Conservation (phyloP, 2,113 vertebrate genomes). For the Gymnobelideus leadbeateri region DNA sequence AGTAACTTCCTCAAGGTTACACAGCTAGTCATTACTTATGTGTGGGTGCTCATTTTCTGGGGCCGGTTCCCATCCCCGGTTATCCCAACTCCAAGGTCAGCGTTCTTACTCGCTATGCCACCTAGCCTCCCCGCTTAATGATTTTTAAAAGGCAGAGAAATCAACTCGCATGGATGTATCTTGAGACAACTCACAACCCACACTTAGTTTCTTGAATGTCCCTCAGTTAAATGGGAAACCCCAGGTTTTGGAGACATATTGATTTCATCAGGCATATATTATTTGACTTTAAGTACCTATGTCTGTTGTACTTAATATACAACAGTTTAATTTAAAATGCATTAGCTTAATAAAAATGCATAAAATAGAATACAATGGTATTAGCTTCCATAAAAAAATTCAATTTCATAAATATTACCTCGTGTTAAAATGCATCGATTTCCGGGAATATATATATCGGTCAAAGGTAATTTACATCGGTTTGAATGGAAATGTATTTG, state of each 20-base stretch:
- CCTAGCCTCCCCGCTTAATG: too few relatives aligned
- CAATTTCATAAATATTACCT: conserved; percentile 91
- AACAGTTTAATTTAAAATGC: conserved; percentile 90
- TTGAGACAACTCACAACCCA: conserved; percentile 72
- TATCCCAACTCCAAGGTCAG: too few relatives aligned
- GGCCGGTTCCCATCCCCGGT: too few relatives aligned
- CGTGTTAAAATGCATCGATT: conserved; percentile 89
- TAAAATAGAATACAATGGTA: conserved; percentile 86
- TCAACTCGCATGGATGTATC: conserved; percentile 75
- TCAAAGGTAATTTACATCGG: conserved; percentile 86
- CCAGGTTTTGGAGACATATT: conserved; percentile 82
- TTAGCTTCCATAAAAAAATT: conserved; percentile 87
- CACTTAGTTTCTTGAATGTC: conserved; percentile 76
- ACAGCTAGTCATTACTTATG: too few relatives aligned
- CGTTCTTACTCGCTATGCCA: too few relatives aligned
- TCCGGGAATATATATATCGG: conserved; percentile 85
- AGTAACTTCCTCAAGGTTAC: too few relatives aligned
- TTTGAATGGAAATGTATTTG: conserved; percentile 78
- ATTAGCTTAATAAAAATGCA: conserved; percentile 91
- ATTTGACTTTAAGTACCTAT: conserved; percentile 87
- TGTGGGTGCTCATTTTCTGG: too few relatives aligned
- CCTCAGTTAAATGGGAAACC: conserved; percentile 83
- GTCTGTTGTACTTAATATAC: conserved; percentile 87
- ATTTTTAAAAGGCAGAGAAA: conserved; percentile 71
- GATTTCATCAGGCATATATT: conserved; percentile 85